Evolutionary conservation across 2,888 invertebrate species (phyloP).

Genomic region (Macrosiphum euphorbiae): DNA sequence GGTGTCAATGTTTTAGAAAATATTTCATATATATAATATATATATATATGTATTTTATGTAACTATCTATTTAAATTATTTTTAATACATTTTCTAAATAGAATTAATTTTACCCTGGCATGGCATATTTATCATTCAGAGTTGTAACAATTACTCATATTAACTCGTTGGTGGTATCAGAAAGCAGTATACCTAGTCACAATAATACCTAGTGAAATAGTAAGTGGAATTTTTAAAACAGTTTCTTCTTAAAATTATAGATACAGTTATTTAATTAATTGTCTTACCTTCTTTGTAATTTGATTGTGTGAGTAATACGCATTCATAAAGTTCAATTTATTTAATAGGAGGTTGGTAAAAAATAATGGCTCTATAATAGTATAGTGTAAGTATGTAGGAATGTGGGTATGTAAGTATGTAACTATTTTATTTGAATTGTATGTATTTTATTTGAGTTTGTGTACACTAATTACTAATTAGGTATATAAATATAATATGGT

Average conservation of each 20-base stretch:
- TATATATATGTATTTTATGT: not conserved
- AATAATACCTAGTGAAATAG: not conserved
- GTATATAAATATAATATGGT: not conserved
- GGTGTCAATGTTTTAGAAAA: not conserved
- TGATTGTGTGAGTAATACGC: not conserved
- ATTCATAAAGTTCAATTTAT: constrained; percentile 2
- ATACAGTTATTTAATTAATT: not conserved
- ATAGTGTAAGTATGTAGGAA: no score
- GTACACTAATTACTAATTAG: not conserved
- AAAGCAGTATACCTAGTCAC: not conserved
- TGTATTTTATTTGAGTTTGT: not conserved
- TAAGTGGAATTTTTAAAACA: not conserved
- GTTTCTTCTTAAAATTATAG: not conserved
- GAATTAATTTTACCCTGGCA: not conserved
- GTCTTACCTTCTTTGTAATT: not conserved
- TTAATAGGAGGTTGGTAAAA: not conserved
- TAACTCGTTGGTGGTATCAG: not conserved
- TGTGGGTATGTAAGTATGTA: not conserved
- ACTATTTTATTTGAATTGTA: not conserved
- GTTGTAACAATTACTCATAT: not conserved
- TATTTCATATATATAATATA: not conserved
- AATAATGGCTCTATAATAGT: not conserved
- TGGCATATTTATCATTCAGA: not conserved
- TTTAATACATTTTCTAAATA: not conserved
- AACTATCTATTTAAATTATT: not conserved